Percentiles rank a stretch among this genome's conserved stretches.
Evolutionary conservation across 2,888 invertebrate genomes (phyloP).

Genomic region (Serrognathus titanus): DNA sequence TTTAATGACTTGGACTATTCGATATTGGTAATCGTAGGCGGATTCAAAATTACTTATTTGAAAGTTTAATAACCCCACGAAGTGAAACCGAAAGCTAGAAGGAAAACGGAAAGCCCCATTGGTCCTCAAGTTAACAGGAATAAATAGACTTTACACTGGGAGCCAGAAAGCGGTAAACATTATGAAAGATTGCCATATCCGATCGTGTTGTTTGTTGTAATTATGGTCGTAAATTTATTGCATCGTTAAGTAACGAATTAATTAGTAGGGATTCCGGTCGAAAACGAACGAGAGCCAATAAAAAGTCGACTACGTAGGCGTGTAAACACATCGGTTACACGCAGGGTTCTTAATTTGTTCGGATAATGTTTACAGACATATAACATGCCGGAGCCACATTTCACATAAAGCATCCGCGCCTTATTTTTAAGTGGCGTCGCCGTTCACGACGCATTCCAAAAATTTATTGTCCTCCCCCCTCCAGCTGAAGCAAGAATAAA

Average conservation of each 20-base stretch:
- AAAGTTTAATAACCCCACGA: too few relatives aligned
- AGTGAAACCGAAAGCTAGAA: too few relatives aligned
- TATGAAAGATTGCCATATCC: not conserved
- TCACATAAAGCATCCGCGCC: conserved; percentile 9
- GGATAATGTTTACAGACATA: conserved; percentile 16
- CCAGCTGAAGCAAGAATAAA: too few relatives aligned
- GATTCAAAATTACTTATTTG: too few relatives aligned
- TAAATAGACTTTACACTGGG: too few relatives aligned
- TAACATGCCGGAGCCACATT: conserved; percentile 14
- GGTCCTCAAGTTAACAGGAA: too few relatives aligned
- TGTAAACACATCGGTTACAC: conserved; percentile 9
- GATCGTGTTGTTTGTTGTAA: not conserved
- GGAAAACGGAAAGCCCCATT: too few relatives aligned
- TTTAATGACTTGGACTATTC: too few relatives aligned
- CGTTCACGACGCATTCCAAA: conserved; percentile 4
- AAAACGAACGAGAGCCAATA: conserved; percentile 1
- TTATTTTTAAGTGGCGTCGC: conserved; percentile 1
- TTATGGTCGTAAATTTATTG: conserved; percentile 2
- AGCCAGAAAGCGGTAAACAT: too few relatives aligned
- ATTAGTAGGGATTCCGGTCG: not conserved
- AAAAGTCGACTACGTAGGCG: conserved; percentile 5
- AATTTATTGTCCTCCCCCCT: conserved; percentile 4
- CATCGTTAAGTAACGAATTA: not conserved
- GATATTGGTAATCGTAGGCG: too few relatives aligned
- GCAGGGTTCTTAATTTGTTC: conserved; percentile 9